phyloP scores from a whole-genome alignment of 30 jellyfish, hydroid and myxozoan genomes.

The Mastigias papua region DNA sequence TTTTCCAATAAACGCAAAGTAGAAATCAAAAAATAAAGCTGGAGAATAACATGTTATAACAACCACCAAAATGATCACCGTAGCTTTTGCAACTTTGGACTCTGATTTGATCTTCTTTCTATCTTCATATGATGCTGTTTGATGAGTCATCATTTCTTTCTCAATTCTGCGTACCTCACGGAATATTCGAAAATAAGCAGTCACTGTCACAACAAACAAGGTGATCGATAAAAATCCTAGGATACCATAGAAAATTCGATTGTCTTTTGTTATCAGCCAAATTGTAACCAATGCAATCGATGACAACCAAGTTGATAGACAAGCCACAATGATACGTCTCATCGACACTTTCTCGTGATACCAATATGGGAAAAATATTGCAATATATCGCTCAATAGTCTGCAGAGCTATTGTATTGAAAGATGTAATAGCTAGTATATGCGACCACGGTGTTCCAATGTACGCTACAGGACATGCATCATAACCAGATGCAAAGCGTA shows the following conservation, averaged over 20 bases:
- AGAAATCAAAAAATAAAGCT: conserved; percentile 27
- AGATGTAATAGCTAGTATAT: too few species aligned
- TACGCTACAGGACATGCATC: too few species aligned
- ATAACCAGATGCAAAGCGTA: conserved; percentile 22
- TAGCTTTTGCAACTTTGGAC: conserved; percentile 70
- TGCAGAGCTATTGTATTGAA: too few species aligned
- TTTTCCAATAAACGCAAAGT: conserved; percentile 28
- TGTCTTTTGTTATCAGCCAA: too few species aligned
- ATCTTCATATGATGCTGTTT: conserved; percentile 37
- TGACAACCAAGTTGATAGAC: too few species aligned
- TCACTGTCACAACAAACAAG: not conserved
- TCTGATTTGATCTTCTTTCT: conserved; percentile 38
- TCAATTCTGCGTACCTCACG: conserved; percentile 58
- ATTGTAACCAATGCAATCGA: too few species aligned
- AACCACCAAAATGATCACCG: conserved; percentile 41
- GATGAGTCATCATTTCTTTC: conserved; percentile 44
- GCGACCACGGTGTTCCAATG: too few species aligned
- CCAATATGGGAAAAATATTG: too few species aligned
- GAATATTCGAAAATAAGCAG: conserved; percentile 26
- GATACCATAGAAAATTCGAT: too few species aligned
- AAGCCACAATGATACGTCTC: too few species aligned
- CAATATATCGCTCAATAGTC: too few species aligned
- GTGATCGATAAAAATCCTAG: conserved; percentile 18
- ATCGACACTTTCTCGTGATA: too few species aligned
- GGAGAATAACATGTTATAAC: conserved; percentile 51